Percentiles rank a stretch among this genome's conserved stretches.
These are phyloP conservation scores for Pantherophis alleghaniensis DNA, from an alignment of 2,797 vertebrate species.

Conservation along the genomic window DNA sequence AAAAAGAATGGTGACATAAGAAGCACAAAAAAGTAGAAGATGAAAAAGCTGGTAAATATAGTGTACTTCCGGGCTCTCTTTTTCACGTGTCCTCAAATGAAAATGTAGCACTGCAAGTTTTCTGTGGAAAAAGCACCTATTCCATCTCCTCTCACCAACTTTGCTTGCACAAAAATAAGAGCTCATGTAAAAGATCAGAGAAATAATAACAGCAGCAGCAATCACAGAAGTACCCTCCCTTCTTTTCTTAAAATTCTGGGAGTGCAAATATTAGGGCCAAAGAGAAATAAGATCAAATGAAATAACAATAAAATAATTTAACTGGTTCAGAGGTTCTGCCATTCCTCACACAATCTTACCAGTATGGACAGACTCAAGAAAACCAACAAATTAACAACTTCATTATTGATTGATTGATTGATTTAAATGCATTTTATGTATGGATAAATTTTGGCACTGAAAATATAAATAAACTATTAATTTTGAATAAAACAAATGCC, in stretches of 20 bases:
- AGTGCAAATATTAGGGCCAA: constrained; percentile 52
- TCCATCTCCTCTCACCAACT: constrained; percentile 41
- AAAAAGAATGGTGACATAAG: not conserved
- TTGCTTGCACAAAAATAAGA: constrained; percentile 56
- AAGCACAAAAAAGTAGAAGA: constrained; percentile 16
- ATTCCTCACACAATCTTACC: constrained; percentile 18
- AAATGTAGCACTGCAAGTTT: constrained; percentile 48
- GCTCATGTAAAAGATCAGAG: constrained; percentile 45
- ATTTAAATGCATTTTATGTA: not conserved
- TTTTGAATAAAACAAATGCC: not conserved
- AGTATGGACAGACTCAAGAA: constrained; percentile 6
- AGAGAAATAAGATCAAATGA: constrained; percentile 32
- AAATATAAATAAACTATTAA: not conserved
- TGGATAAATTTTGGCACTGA: not conserved
- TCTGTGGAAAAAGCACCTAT: constrained; percentile 28
- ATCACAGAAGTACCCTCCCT: not conserved
- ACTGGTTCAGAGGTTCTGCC: constrained; percentile 38
- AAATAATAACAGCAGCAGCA: constrained; percentile 37
- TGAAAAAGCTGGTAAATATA: constrained; percentile 33
- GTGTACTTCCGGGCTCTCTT: constrained; percentile 27
- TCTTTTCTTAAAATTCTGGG: constrained; percentile 53
- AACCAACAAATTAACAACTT: constrained; percentile 26
- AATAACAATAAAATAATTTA: constrained; percentile 45
- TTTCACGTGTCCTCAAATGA: not conserved
- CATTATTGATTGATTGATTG: not conserved